A percentile compares a stretch with the other conserved stretches of the same genome.
Evolutionary conservation across 2,888 invertebrate species (phyloP).

Genomic region (Adelognathus sp.): DNA sequence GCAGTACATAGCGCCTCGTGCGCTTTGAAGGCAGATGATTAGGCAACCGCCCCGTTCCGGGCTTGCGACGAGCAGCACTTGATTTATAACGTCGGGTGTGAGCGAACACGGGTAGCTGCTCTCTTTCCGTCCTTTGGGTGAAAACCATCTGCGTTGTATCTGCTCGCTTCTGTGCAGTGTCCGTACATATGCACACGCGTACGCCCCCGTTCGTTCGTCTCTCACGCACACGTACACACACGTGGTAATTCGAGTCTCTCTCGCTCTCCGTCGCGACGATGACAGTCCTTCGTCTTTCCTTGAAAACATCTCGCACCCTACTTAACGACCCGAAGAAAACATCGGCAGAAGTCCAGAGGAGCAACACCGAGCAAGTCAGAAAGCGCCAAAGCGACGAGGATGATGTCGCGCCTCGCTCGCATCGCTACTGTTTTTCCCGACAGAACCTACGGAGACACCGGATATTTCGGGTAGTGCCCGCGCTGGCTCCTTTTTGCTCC

Average conservation of each 20-base stretch:
- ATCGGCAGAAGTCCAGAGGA: conserved; percentile 21
- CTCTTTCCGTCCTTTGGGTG: conserved; percentile 28
- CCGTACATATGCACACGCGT: neutral
- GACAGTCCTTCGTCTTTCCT: conserved; percentile 53
- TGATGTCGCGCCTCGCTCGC: conserved; percentile 41
- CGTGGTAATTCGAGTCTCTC: conserved; percentile 48
- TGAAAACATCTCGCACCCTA: conserved; percentile 55
- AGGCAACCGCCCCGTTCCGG: conserved; percentile 53
- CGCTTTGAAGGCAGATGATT: conserved; percentile 52
- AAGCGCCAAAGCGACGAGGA: conserved; percentile 41
- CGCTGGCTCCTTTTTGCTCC: conserved; percentile 32
- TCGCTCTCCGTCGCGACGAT: too few species aligned
- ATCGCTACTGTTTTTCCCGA: conserved; percentile 55
- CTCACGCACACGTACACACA: too few species aligned
- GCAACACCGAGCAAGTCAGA: too few species aligned
- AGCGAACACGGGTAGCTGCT: conserved; percentile 46
- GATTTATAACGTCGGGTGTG: conserved; percentile 60
- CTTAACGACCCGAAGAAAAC: conserved; percentile 55
- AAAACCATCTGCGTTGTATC: conserved; percentile 62
- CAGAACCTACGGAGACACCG: conserved; percentile 35
- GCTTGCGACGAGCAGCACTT: conserved; percentile 53
- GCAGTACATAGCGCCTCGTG: neutral
- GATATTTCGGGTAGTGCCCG: conserved; percentile 52
- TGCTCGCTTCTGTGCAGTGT: conserved; percentile 12
- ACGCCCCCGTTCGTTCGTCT: conserved; percentile 8